Base-by-base conservation (phyloP, 1,140 invertebrate species). In the Cecropterus lyciades region DNA sequence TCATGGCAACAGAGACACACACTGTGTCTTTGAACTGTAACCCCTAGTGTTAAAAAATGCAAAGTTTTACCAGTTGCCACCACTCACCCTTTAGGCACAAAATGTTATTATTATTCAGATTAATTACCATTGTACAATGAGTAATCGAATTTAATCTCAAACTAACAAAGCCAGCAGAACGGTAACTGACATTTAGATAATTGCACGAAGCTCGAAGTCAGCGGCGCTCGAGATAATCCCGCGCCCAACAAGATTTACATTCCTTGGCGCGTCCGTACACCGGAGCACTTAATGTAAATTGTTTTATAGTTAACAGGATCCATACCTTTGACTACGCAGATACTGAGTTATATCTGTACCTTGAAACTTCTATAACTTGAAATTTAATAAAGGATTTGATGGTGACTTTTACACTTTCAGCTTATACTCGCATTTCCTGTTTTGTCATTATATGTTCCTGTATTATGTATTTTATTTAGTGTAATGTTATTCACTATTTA, bases 251-350 rank as follows among this genome's bases (percentile, higher is more conserved):
- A 40, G 43, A 48, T 30, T 59, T 59, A 59, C 56, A 16, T 59
- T 59, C 24, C 24, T 13, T 10, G 49, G n/a, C n/a, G n/a, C n/a
- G n/a, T n/a, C 3, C 9, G 51, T 1, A 59, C 20, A 30, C 13
- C 10, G 20, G 8, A 9, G 8, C 55, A 57, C 55, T 59, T 59
- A 59, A 59, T 59, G 56, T 59, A 46, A 59, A 59, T 59, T 46
- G 42, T 13, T 59, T 59, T 45, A 17, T 24, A 45, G 55, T 57
- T 16, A 16, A 37, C 33, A 40, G 11, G 3, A 14, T 14, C 5
- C 13, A 6, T 43, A 14, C 33, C 16, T 40, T 16, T 14, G 30
- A n/a, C 30, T 33, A 17, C 2, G 10, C 33, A 52, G n/a, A 20
- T 52, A 49, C 2, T 10, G 20, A 20, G 20, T 5, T n/a, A 24